Evolutionary conservation across 2,797 vertebrate species (phyloP).

Genomic region (Nasua narica): DNA sequence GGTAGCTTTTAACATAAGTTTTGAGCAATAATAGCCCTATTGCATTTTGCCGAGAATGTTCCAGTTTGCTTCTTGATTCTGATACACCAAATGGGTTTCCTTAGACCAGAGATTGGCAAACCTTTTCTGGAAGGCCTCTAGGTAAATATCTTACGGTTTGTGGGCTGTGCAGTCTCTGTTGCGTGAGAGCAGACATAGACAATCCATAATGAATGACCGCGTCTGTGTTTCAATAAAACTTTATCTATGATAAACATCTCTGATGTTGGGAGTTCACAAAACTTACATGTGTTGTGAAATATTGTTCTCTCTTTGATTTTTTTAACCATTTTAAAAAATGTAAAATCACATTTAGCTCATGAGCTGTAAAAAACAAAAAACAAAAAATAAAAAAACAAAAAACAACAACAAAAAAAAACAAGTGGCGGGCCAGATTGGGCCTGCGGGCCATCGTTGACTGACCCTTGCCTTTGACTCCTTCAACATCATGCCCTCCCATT

Average conservation of each 20-base stretch:
- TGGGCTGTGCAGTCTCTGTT: not conserved
- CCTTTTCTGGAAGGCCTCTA: not conserved
- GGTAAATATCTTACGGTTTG: constrained; percentile 29
- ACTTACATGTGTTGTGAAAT: not conserved
- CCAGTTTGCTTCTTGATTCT: not conserved
- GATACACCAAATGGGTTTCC: not conserved
- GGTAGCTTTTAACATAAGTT: not conserved
- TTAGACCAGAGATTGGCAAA: not conserved
- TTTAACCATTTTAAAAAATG: not conserved
- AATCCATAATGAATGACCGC: rapidly evolving
- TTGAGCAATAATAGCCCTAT: not conserved
- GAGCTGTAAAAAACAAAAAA: not conserved
- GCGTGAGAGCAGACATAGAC: not conserved
- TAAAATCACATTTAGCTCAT: not conserved
- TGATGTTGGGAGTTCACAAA: not conserved
- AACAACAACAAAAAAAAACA: not conserved
- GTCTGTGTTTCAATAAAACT: not conserved
- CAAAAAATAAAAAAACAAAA: too few species aligned
- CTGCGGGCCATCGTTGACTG: rapidly evolving
- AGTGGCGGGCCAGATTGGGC: not conserved
- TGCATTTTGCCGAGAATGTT: not conserved
- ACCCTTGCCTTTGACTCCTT: not conserved
- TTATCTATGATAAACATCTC: not conserved
- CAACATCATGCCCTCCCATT: not conserved
- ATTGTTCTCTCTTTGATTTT: not conserved